A percentile compares a stretch with the other conserved stretches of the same genome.
Evolutionary conservation across 2,888 invertebrate genomes (phyloP).

Genomic region (Ctena decussata): DNA sequence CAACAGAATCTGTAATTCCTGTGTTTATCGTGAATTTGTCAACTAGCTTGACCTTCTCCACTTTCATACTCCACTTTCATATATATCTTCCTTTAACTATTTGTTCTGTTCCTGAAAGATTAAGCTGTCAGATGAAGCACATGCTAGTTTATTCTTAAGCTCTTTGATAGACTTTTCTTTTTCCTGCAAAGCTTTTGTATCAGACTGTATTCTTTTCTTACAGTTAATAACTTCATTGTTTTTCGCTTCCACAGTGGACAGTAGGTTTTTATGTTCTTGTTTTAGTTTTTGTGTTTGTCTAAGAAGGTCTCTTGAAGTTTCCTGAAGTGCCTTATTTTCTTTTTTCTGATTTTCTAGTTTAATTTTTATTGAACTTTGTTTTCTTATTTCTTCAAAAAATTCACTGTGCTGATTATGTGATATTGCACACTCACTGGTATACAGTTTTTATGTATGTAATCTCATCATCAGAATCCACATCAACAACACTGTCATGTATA

Average conservation of each 20-base stretch:
- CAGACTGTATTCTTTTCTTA: no score
- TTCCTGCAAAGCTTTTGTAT: no score
- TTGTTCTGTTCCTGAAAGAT: background rate
- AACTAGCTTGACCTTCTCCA: background rate
- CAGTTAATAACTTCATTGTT: no score
- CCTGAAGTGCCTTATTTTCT: background rate
- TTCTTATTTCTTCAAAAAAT: no score
- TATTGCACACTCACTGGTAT: background rate
- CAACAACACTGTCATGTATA: no score
- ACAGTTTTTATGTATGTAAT: background rate
- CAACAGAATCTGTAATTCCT: background rate
- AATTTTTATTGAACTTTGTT: background rate
- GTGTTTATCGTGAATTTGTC: background rate
- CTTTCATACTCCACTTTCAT: background rate
- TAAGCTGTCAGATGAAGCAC: no score
- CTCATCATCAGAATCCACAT: background rate
- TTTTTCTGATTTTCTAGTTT: background rate
- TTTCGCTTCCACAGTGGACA: no score
- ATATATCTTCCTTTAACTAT: background rate
- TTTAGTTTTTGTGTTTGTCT: background rate
- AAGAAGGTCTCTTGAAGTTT: background rate
- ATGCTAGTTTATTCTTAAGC: no score
- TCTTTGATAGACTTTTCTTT: no score
- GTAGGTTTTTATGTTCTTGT: background rate
- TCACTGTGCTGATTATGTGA: background rate